Base-by-base conservation (phyloP, 2,113 vertebrate genomes). In the Pteropus alecto region DNA sequence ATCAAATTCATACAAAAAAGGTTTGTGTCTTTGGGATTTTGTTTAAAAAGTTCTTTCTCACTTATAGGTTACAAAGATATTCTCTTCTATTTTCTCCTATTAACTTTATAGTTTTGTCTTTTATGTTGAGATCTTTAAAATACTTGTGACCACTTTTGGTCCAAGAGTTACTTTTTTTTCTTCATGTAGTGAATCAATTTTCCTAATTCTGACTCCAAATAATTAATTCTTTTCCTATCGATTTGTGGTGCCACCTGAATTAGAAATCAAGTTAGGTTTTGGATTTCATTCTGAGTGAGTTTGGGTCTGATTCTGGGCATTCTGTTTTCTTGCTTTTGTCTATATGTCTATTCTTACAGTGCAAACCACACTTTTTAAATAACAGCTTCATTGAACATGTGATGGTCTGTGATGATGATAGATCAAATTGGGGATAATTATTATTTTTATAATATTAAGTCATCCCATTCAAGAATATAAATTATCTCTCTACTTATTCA, bases 391-490 rank as follows among this genome's bases (percentile, higher is more conserved):
- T 76, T 76, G 15, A 78, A 13, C n/a, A 30, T 35, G 22, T 73
- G 21, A 78, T 65, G 15, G 51, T 22, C 13, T 54, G 71, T 18
- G 68, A 46, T 54, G 30, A 22, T 18, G 28, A 33, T 83, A 46
- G 70, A 84, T 76, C 11, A 74, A 41, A 28, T 81, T 81, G 21
- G 33, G 60, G 12, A 43, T 70, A 68, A 83, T 54, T 61, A 51
- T 74, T 54, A 87, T 54, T 19, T 77, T 81, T 61, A 26, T 87
- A 92, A 88, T 83, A 56, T 94, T 96, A 82, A 68, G 51, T 81
- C 38, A 74, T 10, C 12, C 18, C n/a, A 70, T 56, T 63, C 12
- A 54, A 92, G 14, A 92, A 76, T 76, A 30, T 60, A 7, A 68
- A 70, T 87, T 76, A 10, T 86, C 21, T 70, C 4, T 82, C 19